Percentiles rank a stretch among this genome's conserved stretches.
phyloP scores from a whole-genome alignment of 1,140 invertebrate genomes.

The Cyphomyrmex costatus region DNA sequence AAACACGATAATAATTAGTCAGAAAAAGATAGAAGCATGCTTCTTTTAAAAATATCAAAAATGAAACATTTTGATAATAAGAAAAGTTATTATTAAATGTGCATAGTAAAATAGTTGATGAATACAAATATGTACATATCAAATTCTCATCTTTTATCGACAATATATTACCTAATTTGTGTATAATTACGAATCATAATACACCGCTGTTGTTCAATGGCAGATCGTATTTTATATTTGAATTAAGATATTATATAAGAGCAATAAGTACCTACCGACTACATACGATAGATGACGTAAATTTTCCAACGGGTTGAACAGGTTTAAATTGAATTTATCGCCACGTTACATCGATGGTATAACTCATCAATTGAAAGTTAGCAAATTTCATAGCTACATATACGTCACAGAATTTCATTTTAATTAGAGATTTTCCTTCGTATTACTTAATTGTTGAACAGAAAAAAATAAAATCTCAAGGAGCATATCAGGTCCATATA shows the following conservation, averaged over 20 bases:
- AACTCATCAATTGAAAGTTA: neutral
- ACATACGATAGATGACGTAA: conserved; percentile 57
- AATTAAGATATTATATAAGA: conserved; percentile 41
- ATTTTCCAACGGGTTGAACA: conserved; percentile 52
- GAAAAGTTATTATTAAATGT: neutral
- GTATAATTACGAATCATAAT: neutral
- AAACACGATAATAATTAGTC: neutral
- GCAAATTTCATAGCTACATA: neutral
- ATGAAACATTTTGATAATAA: too few species aligned
- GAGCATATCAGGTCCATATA: conserved; percentile 21
- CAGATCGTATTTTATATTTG: conserved; percentile 15
- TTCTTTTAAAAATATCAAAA: neutral
- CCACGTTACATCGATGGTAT: neutral
- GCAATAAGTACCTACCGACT: neutral
- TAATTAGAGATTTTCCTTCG: neutral
- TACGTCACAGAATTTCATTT: conserved; percentile 7
- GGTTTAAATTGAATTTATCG: conserved; percentile 28
- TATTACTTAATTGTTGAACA: neutral
- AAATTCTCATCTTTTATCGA: neutral
- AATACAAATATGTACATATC: neutral
- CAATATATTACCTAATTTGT: neutral
- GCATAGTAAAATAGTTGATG: neutral
- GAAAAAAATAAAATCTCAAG: conserved; percentile 12
- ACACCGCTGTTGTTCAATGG: too few species aligned
- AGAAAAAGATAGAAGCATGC: neutral